These are phyloP conservation scores for Diploptera punctata DNA, from an alignment of 2,888 invertebrate species.

Conservation along the genomic window DNA sequence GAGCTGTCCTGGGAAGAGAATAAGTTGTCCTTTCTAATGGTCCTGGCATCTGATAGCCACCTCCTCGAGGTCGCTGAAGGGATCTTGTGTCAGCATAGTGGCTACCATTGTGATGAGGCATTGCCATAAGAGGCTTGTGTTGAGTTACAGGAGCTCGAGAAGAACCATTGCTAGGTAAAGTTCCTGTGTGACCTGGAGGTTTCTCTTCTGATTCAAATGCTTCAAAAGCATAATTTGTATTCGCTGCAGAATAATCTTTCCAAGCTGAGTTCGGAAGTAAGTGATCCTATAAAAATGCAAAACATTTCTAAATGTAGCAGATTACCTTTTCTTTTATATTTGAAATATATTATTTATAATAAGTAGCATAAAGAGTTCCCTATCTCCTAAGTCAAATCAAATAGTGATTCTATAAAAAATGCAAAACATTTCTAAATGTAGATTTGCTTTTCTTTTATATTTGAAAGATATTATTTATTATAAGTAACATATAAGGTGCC, in stretches of 20 bases:
- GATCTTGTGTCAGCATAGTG: conserved; percentile 58
- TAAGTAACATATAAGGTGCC: no score
- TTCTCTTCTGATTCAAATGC: conserved; percentile 85
- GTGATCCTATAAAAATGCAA: conserved; percentile 78
- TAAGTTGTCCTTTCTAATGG: conserved; percentile 68
- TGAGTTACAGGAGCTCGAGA: conserved; percentile 42
- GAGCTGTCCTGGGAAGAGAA: conserved; percentile 75
- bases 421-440: no score
- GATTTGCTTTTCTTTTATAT: no score
- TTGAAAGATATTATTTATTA: no score
- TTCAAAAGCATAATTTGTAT: conserved; percentile 91
- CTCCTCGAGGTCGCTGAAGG: conserved; percentile 61
- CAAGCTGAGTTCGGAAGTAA: conserved; percentile 84
- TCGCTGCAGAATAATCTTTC: conserved; percentile 85
- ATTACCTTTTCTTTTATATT: no score
- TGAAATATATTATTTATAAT: no score
- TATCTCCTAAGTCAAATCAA: no score
- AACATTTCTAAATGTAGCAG: no score
- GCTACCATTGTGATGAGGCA: conserved; percentile 40
- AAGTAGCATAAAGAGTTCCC: no score
- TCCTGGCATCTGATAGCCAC: conserved; percentile 52
- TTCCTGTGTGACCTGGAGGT: conserved; percentile 46
- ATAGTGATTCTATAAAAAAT: no score
- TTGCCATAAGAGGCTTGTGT: conserved; percentile 31
- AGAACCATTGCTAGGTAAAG: conserved; percentile 48